A percentile compares a stretch with the other conserved stretches of the same genome.
phyloP scores from a whole-genome alignment of 2,797 vertebrate genomes.

The Bufotes viridis region DNA sequence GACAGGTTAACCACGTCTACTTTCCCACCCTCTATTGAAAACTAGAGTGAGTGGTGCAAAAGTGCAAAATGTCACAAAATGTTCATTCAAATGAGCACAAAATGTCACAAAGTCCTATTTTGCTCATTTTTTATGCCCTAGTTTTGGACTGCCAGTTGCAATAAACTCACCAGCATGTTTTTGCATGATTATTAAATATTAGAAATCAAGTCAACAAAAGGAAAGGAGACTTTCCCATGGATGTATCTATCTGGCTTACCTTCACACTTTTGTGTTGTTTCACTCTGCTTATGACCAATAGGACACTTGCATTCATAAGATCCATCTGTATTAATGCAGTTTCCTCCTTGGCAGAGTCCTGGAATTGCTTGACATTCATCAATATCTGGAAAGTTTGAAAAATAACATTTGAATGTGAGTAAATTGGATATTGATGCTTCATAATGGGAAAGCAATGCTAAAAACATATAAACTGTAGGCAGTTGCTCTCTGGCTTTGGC shows the following conservation, averaged over 20 bases:
- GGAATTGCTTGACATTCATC: slow-evolving; percentile 81
- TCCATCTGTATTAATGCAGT: slow-evolving; percentile 79
- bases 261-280: slow-evolving; percentile 77
- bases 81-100: no score
- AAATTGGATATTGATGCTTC: background rate
- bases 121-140: no score
- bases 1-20: no score
- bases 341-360: slow-evolving; percentile 78
- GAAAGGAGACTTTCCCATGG: background rate
- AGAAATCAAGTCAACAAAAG: background rate
- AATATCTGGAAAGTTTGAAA: slow-evolving; percentile 72
- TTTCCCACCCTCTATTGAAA: no score
- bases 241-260: slow-evolving; percentile 67
- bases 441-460: background rate
- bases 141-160: no score
- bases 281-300: slow-evolving; percentile 74
- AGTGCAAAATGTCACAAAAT: no score
- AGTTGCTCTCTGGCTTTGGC: background rate
- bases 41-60: no score
- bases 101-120: no score
- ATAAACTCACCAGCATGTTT: no score
- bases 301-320: slow-evolving; percentile 79
- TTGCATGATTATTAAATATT: background rate
- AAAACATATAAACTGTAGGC: background rate
- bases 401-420: background rate